Conservation (phyloP, 2,113 vertebrate species). For the Silurus meridionalis region DNA sequence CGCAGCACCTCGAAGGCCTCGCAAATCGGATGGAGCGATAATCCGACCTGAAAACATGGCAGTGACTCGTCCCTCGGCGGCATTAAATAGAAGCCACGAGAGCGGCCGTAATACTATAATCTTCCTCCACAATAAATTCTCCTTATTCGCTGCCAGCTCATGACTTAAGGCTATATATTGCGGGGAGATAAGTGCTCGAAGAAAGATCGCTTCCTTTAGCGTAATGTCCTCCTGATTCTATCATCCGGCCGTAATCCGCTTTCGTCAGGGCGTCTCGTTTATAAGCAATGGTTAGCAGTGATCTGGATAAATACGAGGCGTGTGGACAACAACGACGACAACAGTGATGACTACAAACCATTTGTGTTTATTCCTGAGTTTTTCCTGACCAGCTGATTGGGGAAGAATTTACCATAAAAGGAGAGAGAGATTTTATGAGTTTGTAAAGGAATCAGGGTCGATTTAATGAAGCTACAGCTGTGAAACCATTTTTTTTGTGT, state of each 20-base stretch:
- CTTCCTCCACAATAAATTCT: constrained; percentile 24
- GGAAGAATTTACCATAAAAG: constrained; percentile 35
- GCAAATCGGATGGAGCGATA: constrained; percentile 13
- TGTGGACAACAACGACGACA: too few species aligned
- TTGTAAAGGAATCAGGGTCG: constrained; percentile 42
- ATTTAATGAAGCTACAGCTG: constrained; percentile 58
- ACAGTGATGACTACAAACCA: background rate
- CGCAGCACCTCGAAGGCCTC: background rate
- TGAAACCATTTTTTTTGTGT: constrained; percentile 60
- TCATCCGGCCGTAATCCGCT: constrained; percentile 76
- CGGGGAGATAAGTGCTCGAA: constrained; percentile 67
- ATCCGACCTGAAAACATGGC: background rate
- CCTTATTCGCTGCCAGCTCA: constrained; percentile 24
- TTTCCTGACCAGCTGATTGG: constrained; percentile 44
- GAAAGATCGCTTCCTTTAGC: constrained; percentile 66
- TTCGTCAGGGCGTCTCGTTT: constrained; percentile 66
- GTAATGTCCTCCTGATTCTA: constrained; percentile 74
- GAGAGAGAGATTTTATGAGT: background rate
- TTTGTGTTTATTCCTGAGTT: background rate
- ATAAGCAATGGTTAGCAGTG: constrained; percentile 64
- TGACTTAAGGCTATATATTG: constrained; percentile 68
- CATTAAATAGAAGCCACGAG: constrained; percentile 22
- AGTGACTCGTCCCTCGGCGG: background rate
- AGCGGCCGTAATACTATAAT: constrained; percentile 19
- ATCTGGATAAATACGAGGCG: constrained; percentile 59